These are phyloP conservation scores for Lacerta bilineata DNA, from an alignment of 2,797 vertebrate genomes.

Conservation along the genomic window DNA sequence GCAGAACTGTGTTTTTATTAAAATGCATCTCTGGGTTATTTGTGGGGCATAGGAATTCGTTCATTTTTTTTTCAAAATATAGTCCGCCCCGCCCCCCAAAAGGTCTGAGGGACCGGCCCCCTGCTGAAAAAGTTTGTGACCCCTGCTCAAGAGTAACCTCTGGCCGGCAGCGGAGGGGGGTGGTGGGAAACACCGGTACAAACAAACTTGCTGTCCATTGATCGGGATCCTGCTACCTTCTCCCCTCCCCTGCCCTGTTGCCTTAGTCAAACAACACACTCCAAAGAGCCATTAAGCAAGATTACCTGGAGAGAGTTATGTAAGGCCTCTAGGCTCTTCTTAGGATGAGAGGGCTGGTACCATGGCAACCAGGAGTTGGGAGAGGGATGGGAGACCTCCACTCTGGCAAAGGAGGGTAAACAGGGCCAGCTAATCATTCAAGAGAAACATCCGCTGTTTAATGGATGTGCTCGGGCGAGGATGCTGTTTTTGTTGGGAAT, in stretches of 20 bases:
- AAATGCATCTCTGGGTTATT: too few relatives aligned
- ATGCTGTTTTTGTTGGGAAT: neutral
- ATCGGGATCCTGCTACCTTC: neutral
- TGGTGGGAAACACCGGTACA: too few relatives aligned
- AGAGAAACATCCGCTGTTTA: neutral
- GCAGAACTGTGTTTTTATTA: too few relatives aligned
- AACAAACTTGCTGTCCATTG: neutral
- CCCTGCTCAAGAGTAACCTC: neutral
- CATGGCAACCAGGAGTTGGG: neutral
- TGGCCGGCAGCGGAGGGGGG: neutral
- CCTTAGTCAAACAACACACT: neutral
- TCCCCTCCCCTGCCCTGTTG: neutral
- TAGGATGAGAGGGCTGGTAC: neutral
- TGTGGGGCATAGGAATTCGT: too few relatives aligned
- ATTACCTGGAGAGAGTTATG: rapidly evolving
- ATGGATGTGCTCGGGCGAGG: neutral
- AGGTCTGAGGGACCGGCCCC: too few relatives aligned
- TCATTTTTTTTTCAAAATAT: too few relatives aligned
- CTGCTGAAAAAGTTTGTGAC: too few relatives aligned
- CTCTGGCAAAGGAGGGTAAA: neutral
- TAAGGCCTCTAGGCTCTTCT: slow-evolving; percentile 21
- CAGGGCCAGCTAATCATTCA: neutral
- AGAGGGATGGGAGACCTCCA: neutral
- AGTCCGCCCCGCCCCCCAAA: too few relatives aligned
- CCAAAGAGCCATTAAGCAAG: rapidly evolving